Evolutionary conservation across 2,888 invertebrate genomes (phyloP), one percentile per base, ranked within the genome.

Genomic region (Seira sanloemensis): DNA sequence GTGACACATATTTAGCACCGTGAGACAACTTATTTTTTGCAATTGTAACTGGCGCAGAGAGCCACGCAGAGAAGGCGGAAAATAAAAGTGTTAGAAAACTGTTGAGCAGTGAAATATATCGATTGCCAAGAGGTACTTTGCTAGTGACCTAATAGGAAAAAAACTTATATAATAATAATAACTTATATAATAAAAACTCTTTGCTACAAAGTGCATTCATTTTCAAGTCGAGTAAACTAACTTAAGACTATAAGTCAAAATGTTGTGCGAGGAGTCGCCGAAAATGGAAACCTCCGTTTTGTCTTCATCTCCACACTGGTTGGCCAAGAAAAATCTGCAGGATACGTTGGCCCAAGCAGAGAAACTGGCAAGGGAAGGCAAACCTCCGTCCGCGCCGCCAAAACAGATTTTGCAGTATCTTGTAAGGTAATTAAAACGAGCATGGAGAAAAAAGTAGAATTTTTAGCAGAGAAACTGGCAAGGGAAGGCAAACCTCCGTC

Each of bases 341-440:
- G 88, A 88, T 58, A 88, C 89, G 2, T 86, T 89, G 74, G 88
- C 88, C 23, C 86, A 88, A 37, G 89, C 89, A 25, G 89, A 89
- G 72, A 85, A 76, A 79, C 74, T 87, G 19, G 89, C 89, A 12
- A 85, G 86, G 78, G 89, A 89, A 74, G 89, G 89, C 69, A 88
- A 88, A 69, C 71, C 87, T 62, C 87, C 87, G n/a, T 73, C 69
- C 58, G 80, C 88, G n/a, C 89, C 89, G 21, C 86, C 89, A 23
- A 86, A 87, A 62, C 88, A 89, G 81, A 87, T 89, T 76, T 83
- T 89, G 67, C 89, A 89, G 78, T 89, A 89, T 88, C 88, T 89
- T 50, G 89, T 89, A 78, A 89, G 89, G 89, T 89, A 88, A 88
- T 27, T 37, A 21, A 62, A 62, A 62, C 2, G 50, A 50, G 1